Conservation (phyloP, 2,113 vertebrate species). For the Triplophysa siluroides region DNA sequence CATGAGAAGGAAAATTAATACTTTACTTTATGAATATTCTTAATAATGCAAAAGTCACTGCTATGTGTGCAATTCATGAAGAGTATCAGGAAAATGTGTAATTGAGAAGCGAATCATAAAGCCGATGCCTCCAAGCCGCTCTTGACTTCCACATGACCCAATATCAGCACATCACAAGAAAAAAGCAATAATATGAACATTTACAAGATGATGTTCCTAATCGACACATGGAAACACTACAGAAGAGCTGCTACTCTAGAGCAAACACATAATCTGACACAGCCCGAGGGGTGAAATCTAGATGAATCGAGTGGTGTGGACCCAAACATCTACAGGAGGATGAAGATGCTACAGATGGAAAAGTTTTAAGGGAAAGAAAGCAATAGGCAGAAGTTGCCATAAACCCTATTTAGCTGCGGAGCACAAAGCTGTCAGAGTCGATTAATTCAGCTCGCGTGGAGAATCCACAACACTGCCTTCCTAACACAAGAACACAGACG, state of each 20-base stretch:
- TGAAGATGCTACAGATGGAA: not conserved
- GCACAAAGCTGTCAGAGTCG: conserved; percentile 41
- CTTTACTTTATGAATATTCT: too few species aligned
- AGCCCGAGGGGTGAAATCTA: not conserved
- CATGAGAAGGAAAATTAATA: too few species aligned
- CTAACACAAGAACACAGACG: conserved; percentile 1
- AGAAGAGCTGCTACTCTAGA: not conserved
- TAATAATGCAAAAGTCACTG: too few species aligned
- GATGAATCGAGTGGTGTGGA: conserved; percentile 1
- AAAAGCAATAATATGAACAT: not conserved
- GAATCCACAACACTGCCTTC: conserved; percentile 22
- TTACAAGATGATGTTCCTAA: not conserved
- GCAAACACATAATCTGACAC: not conserved
- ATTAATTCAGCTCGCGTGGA: conserved; percentile 47
- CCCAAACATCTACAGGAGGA: not conserved
- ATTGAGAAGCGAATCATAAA: not conserved
- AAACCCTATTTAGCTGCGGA: conserved; percentile 40
- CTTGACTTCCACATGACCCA: conserved; percentile 8
- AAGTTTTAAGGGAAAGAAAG: not conserved
- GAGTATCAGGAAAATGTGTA: not conserved
- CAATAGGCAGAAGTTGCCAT: conserved; percentile 32
- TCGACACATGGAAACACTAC: not conserved
- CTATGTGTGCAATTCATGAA: not conserved
- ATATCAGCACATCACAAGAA: not conserved
- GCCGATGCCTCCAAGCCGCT: not conserved